Conservation (phyloP, 2,113 vertebrate genomes). For the Tricholaema leucomelas region DNA sequence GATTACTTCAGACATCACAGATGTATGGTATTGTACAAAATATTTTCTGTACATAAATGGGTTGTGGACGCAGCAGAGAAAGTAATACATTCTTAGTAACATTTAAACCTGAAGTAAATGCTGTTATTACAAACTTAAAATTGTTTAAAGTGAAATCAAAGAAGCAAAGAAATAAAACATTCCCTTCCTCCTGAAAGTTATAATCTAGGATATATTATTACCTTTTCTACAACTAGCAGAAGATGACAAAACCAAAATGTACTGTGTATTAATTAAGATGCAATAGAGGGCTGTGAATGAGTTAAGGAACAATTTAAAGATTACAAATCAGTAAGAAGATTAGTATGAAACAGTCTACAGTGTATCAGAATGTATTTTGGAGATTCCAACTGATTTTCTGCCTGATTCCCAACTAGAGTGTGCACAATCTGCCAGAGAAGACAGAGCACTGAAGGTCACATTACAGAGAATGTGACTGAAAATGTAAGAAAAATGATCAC, state of each 20-base stretch:
- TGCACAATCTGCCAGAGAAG: neutral
- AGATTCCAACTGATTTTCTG: neutral
- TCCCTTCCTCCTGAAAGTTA: accelerated
- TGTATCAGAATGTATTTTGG: neutral
- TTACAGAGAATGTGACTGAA: neutral
- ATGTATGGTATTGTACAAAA: neutral
- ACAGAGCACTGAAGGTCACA: neutral
- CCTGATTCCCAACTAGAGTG: neutral
- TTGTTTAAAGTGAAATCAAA: neutral
- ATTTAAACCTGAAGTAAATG: neutral
- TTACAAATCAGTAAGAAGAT: neutral
- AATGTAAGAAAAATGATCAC: neutral
- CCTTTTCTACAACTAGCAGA: neutral
- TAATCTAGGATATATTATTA: neutral
- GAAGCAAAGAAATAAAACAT: neutral
- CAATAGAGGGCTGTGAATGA: neutral
- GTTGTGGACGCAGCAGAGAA: neutral
- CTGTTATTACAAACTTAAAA: neutral
- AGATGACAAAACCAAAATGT: neutral
- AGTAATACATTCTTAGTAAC: neutral
- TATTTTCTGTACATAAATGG: neutral
- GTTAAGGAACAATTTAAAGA: neutral
- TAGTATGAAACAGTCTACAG: neutral
- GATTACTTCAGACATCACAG: neutral
- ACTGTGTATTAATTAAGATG: neutral